Conservation (phyloP, 1,140 invertebrate species). For the Pogonognathellus flavescens region DNA sequence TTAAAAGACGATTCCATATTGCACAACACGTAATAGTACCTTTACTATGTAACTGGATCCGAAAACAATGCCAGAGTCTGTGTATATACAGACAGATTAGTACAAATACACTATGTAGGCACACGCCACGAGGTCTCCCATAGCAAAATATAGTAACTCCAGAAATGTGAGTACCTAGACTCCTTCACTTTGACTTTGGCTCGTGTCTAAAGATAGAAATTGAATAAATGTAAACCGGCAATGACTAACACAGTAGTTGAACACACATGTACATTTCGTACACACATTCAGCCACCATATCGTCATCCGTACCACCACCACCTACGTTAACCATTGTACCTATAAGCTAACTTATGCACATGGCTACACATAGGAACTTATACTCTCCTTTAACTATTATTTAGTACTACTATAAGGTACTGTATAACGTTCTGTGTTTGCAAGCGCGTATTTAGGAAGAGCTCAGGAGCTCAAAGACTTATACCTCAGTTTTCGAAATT, state of each 20-base stretch:
- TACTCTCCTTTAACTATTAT: too few species aligned
- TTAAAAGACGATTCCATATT: too few species aligned
- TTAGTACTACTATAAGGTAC: too few species aligned
- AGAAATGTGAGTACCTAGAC: background rate
- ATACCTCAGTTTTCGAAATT: too few species aligned
- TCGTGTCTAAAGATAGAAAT: slow-evolving; percentile 60
- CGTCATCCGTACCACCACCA: background rate
- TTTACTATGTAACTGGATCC: too few species aligned
- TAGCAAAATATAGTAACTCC: background rate
- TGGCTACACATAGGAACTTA: background rate
- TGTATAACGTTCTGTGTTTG: too few species aligned
- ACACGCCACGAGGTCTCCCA: slow-evolving; percentile 25
- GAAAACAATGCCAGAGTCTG: too few species aligned
- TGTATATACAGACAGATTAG: background rate
- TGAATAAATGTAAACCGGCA: slow-evolving; percentile 25
- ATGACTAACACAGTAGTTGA: slow-evolving; percentile 16
- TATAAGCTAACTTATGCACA: background rate
- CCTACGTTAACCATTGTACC: background rate
- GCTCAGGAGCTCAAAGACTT: too few species aligned
- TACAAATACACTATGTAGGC: background rate
- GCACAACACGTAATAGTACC: too few species aligned
- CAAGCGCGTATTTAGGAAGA: too few species aligned
- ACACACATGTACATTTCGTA: slow-evolving; percentile 6
- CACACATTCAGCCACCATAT: background rate
- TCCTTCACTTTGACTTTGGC: slow-evolving; percentile 51